Evolutionary conservation across 1,140 invertebrate species (phyloP), one percentile per base, ranked within the genome.

Genomic region (Zaprionus vittiger): DNA sequence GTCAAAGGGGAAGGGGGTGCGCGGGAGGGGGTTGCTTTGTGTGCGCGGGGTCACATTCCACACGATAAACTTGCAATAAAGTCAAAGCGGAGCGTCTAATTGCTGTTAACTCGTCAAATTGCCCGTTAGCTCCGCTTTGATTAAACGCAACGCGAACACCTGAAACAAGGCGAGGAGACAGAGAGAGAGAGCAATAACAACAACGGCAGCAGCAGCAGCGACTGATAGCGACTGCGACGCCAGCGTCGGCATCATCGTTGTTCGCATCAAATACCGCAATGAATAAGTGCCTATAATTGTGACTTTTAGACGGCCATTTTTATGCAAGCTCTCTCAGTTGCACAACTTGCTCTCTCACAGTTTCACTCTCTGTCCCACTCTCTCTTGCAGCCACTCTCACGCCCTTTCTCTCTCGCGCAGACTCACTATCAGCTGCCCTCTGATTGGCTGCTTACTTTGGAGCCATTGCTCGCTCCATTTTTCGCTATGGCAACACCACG

Each of bases 261-360:
- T 84, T 79, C 75, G 85, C 85, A 90, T 90, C 81, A 79, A 79
- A 84, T 77, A 89, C 84, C 84, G 85, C 85, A 89, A 90, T 90
- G 85, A 90, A 89, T 89, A 83, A 89, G 84, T 90, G 84, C 78
- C 85, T 83, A 89, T 89, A 90, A 89, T 89, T 89, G 84, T 83
- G 85, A 89, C 83, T 86, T 80, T 83, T 79, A 79, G 74, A 78
- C 84, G 75, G 81, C 83, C 75, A 89, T 83, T 77, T 80, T 87
- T 77, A 74, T 73, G 65, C 54, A 69, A 55, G 22, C 71, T 49
- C 71, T 49, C 37, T 59, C 62, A 54, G 20, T 24, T 52, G n/a
- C 47, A 56, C 54, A 56, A 17, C 54, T 47, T n/a, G 24, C 24
- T 12, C 67, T 52, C 24, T 47, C 34, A 47, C 44, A 34, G 26